A percentile compares a stretch with the other conserved stretches of the same genome.
Conservation (phyloP, 2,797 vertebrate genomes). For the Masticophis lateralis region DNA sequence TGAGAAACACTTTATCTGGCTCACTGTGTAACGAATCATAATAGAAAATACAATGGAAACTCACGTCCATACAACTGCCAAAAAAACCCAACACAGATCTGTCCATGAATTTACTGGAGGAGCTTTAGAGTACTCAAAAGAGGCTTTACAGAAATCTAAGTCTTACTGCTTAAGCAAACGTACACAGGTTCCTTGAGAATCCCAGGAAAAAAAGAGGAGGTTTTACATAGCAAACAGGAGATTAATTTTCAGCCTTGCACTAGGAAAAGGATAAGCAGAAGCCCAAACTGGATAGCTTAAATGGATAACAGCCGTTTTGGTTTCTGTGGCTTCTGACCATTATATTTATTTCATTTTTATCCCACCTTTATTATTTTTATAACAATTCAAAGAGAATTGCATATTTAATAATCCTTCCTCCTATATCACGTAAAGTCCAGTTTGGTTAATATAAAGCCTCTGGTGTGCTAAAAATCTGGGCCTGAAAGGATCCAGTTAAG, state of each 20-base stretch:
- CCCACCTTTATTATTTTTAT: not conserved
- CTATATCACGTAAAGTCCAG: not conserved
- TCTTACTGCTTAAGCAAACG: not conserved
- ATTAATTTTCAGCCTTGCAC: not conserved
- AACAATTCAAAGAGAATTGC: not conserved
- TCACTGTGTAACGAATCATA: not conserved
- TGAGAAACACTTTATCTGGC: not conserved
- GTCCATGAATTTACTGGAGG: not conserved
- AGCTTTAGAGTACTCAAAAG: not conserved
- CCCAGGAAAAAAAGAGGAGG: not conserved
- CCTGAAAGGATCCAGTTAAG: not conserved
- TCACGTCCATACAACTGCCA: not conserved
- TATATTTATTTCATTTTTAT: not conserved
- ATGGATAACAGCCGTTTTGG: not conserved
- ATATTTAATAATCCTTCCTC: not conserved
- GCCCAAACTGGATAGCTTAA: not conserved
- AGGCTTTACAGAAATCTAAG: not conserved
- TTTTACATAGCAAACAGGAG: not conserved
- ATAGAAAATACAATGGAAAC: not conserved
- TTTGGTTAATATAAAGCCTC: not conserved
- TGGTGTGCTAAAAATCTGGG: not conserved
- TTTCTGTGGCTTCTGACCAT: not conserved
- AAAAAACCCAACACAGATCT: not conserved
- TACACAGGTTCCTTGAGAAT: not conserved
- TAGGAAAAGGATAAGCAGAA: not conserved